Base-by-base conservation (phyloP, 2,113 vertebrate genomes). In the Numenius arquata region DNA sequence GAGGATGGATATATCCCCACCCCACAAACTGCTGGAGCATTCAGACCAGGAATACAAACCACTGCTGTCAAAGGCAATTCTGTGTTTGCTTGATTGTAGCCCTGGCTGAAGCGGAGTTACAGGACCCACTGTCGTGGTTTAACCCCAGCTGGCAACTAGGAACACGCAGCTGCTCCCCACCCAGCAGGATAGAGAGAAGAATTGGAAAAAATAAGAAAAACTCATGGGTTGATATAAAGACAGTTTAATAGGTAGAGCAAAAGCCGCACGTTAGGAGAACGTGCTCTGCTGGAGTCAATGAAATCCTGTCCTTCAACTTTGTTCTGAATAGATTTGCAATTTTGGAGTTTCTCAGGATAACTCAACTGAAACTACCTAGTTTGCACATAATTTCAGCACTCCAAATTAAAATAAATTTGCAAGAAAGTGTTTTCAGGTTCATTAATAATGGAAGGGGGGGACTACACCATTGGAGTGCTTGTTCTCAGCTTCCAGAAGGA, bases 361-460 rank as follows among this genome's bases (percentile, higher is more conserved):
- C 47, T 93, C 70, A 67, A 8, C 50, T 83, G 90, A 91, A 81
- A 62, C 63, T 89, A 72, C 70, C 38, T 66, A 53, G 82, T 91
- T 93, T 88, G 67, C 78, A 63, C 65, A 34, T 81, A 48, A 90
- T 93, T 91, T 89, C 63, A 59, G 91, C 5, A 1, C 47, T 84
- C 53, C 23, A 32, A 76, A 80, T 96, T 91, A 94, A 50, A 77
- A 91, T 85, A 92, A 66, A 87, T 89, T 95, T 87, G 74, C 89
- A 93, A 74, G 70, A 76, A 96, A 56, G 6, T 70, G 47, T 70
- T 82, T 96, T 95, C 63, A 34, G 87, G 66, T 94, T 96, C 81
- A 71, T 95, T 95, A 91, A 59, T 77, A 95, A 76, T 88, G 77
- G 74, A 58, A 30, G 29, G 53, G 29, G 78, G 5, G 78, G 70